Evolutionary conservation across 2,113 vertebrate species (phyloP).

Genomic region (Etia nguti): DNA sequence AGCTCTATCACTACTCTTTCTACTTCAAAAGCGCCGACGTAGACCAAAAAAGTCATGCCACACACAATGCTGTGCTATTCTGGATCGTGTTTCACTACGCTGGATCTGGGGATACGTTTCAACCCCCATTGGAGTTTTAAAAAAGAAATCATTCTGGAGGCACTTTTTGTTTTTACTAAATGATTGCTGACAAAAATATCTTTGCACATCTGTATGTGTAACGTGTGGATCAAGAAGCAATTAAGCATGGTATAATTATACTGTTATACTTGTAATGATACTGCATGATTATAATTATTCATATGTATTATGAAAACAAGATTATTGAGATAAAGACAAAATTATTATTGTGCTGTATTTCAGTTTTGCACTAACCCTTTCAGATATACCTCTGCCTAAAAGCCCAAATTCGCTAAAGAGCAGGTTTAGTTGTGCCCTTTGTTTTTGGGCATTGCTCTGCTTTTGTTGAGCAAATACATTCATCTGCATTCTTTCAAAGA

Average conservation of each 20-base stretch:
- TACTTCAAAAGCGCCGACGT: not conserved
- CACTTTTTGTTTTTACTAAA: not conserved
- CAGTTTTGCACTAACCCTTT: not conserved
- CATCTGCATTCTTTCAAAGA: not conserved
- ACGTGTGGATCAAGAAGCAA: not conserved
- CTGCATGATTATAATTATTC: not conserved
- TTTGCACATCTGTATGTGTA: not conserved
- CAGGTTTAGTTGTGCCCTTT: not conserved
- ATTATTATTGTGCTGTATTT: not conserved
- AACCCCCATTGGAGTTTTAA: not conserved
- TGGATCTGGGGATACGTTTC: not conserved
- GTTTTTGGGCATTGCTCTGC: not conserved
- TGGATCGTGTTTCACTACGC: not conserved
- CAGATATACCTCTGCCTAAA: not conserved
- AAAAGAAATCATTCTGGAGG: not conserved
- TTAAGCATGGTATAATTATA: not conserved
- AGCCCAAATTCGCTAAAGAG: not conserved
- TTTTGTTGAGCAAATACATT: not conserved
- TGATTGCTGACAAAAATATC: not conserved
- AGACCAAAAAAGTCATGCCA: conserved; percentile 28
- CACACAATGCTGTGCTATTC: not conserved
- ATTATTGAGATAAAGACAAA: not conserved
- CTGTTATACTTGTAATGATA: not conserved
- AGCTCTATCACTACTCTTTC: conserved; percentile 13
- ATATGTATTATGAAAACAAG: not conserved